Percentiles rank a stretch among this genome's conserved stretches.
Evolutionary conservation across 1,140 invertebrate species (phyloP).

Genomic region (Cydia strobilella): DNA sequence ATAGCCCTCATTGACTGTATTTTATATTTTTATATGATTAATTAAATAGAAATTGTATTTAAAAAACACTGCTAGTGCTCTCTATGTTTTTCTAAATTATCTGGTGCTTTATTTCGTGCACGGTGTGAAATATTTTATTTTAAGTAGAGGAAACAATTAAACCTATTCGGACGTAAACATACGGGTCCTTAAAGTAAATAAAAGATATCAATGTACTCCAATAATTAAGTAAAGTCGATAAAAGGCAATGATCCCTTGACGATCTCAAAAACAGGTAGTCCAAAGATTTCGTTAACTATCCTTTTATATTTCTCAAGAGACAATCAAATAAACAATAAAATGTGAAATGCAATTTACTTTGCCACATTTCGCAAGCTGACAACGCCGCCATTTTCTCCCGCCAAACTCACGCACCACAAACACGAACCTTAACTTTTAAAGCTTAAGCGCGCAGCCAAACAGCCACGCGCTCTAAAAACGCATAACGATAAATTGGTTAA

Average conservation of each 20-base stretch:
- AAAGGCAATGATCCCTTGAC: background rate
- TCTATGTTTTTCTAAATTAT: no score
- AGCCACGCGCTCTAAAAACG: background rate
- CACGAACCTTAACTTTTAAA: conserved; percentile 26
- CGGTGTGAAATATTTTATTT: no score
- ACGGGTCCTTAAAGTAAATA: background rate
- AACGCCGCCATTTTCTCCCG: conserved; percentile 41
- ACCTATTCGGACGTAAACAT: no score
- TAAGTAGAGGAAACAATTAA: no score
- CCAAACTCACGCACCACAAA: conserved; percentile 29
- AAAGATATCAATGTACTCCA: conserved; percentile 28
- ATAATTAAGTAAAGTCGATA: conserved; percentile 13
- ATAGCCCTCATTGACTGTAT: no score
- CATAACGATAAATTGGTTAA: conserved; percentile 38
- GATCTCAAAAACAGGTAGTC: conserved; percentile 42
- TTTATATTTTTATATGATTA: no score
- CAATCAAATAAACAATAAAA: conserved; percentile 56
- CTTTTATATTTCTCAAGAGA: conserved; percentile 37
- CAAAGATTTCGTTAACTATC: conserved; percentile 28
- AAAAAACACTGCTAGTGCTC: no score
- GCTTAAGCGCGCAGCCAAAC: background rate
- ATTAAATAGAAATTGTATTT: no score
- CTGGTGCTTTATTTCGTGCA: no score
- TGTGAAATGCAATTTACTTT: conserved; percentile 48
- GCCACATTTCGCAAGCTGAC: conserved; percentile 45